Base-by-base conservation (phyloP, 2,888 invertebrate species). In the Sarcophaga carnaria region DNA sequence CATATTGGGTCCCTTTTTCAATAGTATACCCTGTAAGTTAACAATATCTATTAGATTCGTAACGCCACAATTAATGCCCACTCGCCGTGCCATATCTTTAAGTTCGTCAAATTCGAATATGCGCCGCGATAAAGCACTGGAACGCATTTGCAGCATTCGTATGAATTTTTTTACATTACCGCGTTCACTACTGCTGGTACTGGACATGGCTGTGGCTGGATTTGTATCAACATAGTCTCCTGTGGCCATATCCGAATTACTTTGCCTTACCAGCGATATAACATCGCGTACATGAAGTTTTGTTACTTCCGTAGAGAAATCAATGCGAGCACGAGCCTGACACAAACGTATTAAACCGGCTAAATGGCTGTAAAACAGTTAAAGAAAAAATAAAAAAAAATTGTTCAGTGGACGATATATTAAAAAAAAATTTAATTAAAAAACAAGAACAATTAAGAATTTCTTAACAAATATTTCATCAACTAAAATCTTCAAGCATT, bases 321-420 rank as follows among this genome's bases (percentile, higher is more conserved):
- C 98, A 1, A 97, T 93, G 90, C 98, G 96, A 1, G 99, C 98
- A 91, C 98, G 94, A 20, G 99, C 98, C 96, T 97, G 90, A 22
- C 98, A 96, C 20, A 99, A 94, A 90, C 98, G 94, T 85, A 98
- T 96, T 87, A 99, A 95, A 0, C 98, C 98, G 93, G 98, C 97
- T 12, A 99, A 94, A 92, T 99, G 98, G 69, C 99, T 94, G 69
- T 87, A 89, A 88, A 17, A 12, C 60, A 72, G 22, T 54, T 17
- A 62, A 62, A n/a, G 6, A 22, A 62, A 17, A 62, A 62, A 62
- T 20, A 62, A 37, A 37, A 10, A 10, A 37, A 37, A 37, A 20
- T 27, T 27, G 20, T 37, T 37, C 6, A 37, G 1, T 37, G 37
- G 37, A 37, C 37, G 6, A 37, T 8, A 37, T 37, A 37, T 37